phyloP scores from a whole-genome alignment of 2,888 invertebrate species.

The Portevinia maculata region DNA sequence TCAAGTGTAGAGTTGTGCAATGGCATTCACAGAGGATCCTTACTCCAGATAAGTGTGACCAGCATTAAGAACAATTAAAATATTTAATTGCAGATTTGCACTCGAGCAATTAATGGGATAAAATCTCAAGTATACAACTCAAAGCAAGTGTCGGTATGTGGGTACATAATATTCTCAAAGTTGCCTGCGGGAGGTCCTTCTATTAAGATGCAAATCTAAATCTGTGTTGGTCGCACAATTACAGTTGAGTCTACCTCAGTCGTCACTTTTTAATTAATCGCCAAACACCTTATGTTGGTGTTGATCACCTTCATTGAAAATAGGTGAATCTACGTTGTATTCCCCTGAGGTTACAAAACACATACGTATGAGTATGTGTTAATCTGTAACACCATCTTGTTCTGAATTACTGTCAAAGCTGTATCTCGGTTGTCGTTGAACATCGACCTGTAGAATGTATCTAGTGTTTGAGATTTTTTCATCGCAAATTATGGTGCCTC shows the following conservation, averaged over 20 bases:
- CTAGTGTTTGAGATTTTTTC: constrained; percentile 28
- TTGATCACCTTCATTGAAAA: background rate
- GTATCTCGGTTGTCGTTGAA: constrained; percentile 27
- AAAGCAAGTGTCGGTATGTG: too few relatives aligned
- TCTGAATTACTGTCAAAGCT: constrained; percentile 29
- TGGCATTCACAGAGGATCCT: background rate
- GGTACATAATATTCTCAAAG: background rate
- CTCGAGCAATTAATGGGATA: constrained; percentile 27
- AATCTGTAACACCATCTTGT: constrained; percentile 1
- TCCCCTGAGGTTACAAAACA: background rate
- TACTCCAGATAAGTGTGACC: constrained; percentile 21
- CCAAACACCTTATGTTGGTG: constrained; percentile 2
- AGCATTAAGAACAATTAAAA: constrained; percentile 23
- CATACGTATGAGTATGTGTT: background rate
- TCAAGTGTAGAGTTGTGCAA: background rate
- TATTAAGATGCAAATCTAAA: constrained; percentile 41
- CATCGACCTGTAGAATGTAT: constrained; percentile 47
- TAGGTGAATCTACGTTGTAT: background rate
- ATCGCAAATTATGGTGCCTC: constrained; percentile 2
- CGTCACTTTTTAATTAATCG: constrained; percentile 48
- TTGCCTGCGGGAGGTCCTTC: background rate
- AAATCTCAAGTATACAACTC: constrained; percentile 13
- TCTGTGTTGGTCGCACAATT: constrained; percentile 9
- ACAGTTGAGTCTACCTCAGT: constrained; percentile 4
- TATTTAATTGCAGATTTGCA: constrained; percentile 38